These are phyloP conservation scores for Heteropelma amictum DNA, from an alignment of 2,888 invertebrate species.

Conservation along the genomic window DNA sequence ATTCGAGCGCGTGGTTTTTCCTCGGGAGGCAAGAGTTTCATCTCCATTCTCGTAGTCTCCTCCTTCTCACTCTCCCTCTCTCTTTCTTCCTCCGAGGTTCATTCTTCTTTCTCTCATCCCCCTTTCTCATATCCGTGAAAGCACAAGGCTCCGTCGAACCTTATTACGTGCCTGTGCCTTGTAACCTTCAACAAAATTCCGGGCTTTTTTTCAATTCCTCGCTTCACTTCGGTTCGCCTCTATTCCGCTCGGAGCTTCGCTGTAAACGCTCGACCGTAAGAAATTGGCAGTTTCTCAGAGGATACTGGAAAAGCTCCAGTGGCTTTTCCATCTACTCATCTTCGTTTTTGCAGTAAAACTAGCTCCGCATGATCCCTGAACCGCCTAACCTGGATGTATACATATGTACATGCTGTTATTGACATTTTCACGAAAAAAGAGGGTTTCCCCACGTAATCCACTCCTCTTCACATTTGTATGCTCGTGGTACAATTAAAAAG, in stretches of 20 bases:
- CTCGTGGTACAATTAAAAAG: no score
- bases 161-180: slow-evolving; percentile 47
- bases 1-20: slow-evolving; percentile 37
- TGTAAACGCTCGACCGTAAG: slow-evolving; percentile 31
- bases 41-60: neutral
- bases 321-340: slow-evolving; percentile 34
- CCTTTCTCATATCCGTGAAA: neutral
- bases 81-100: no score
- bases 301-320: slow-evolving; percentile 32
- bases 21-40: slow-evolving; percentile 4
- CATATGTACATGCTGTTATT: no score
- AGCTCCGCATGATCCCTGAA: no score
- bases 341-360: slow-evolving; percentile 16
- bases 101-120: no score
- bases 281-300: slow-evolving; percentile 47
- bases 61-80: no score
- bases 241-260: neutral
- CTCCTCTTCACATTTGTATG: no score
- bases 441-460: no score
- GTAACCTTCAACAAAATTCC: slow-evolving; percentile 46
- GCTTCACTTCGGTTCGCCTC: slow-evolving; percentile 4
- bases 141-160: slow-evolving; percentile 31
- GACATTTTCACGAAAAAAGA: no score
- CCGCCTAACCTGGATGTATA: no score
- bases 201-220: slow-evolving; percentile 34